phyloP scores from a whole-genome alignment of 2,888 invertebrate species.

The Conistra vaccinii region DNA sequence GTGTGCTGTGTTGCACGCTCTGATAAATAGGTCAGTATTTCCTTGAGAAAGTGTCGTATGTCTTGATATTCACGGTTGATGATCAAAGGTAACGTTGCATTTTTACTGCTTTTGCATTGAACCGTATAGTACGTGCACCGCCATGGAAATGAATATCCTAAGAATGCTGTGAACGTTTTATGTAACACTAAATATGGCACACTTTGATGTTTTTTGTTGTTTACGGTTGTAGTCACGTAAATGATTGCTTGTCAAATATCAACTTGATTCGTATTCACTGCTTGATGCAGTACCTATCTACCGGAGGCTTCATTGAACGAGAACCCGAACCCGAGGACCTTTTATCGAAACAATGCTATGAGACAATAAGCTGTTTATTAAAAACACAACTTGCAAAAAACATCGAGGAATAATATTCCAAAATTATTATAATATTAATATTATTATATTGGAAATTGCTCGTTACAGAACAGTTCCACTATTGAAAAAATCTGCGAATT shows the following conservation, averaged over 20 bases:
- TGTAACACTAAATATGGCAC: not conserved
- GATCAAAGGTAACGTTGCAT: conserved; percentile 32
- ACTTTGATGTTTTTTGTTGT: not conserved
- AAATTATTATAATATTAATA: too few species aligned
- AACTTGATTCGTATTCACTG: too few species aligned
- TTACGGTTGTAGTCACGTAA: not conserved
- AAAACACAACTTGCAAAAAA: not conserved
- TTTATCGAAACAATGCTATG: not conserved
- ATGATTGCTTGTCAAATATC: not conserved
- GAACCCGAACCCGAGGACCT: too few species aligned
- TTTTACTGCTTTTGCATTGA: conserved; percentile 21
- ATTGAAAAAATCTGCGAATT: not conserved
- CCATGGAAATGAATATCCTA: not conserved
- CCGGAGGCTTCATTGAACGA: not conserved
- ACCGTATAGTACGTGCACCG: not conserved
- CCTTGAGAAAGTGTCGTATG: not conserved
- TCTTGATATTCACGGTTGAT: conserved; percentile 32
- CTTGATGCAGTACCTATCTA: too few species aligned
- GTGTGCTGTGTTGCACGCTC: conserved; percentile 32
- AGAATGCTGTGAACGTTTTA: not conserved
- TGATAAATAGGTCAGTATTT: conserved; percentile 42
- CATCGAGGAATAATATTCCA: too few species aligned
- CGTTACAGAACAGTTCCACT: not conserved
- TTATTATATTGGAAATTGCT: too few species aligned
- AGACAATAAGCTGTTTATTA: not conserved